A percentile compares a stretch with the other conserved stretches of the same genome.
Conservation (phyloP, 2,797 vertebrate genomes). For the Cossypha dichroa region DNA sequence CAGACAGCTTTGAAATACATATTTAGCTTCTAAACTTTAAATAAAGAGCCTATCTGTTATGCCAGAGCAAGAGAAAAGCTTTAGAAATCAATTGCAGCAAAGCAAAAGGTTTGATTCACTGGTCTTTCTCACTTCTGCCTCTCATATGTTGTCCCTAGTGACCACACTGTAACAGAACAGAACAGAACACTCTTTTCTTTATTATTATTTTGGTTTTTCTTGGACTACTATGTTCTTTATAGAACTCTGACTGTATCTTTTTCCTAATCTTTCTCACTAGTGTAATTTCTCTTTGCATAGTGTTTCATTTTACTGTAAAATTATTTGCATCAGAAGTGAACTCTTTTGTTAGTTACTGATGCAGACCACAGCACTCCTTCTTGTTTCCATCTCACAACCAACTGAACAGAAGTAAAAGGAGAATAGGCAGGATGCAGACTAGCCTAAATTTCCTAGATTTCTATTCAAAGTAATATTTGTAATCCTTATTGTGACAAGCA, state of each 20-base stretch:
- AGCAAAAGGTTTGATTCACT: not conserved
- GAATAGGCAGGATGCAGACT: not conserved
- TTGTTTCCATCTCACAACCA: not conserved
- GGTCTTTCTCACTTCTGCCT: not conserved
- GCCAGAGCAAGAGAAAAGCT: not conserved
- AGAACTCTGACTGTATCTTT: not conserved
- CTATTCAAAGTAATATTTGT: not conserved
- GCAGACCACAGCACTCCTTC: not conserved
- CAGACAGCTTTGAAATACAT: not conserved
- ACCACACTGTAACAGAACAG: not conserved
- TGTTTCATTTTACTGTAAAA: not conserved
- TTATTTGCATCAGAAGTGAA: not conserved
- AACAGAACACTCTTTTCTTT: not conserved
- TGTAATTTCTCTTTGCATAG: not conserved
- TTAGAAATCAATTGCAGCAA: not conserved
- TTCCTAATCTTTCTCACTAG: not conserved
- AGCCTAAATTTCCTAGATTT: not conserved
- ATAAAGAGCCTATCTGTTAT: not conserved
- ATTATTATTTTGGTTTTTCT: not conserved
- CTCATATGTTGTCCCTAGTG: not conserved
- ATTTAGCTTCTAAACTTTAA: not conserved
- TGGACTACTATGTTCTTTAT: not conserved
- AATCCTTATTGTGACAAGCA: not conserved
- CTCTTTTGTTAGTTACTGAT: not conserved
- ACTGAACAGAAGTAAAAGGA: not conserved